A percentile compares a stretch with the other conserved stretches of the same genome.
Evolutionary conservation across 2,113 vertebrate species (phyloP).

Genomic region (Clupea harengus): DNA sequence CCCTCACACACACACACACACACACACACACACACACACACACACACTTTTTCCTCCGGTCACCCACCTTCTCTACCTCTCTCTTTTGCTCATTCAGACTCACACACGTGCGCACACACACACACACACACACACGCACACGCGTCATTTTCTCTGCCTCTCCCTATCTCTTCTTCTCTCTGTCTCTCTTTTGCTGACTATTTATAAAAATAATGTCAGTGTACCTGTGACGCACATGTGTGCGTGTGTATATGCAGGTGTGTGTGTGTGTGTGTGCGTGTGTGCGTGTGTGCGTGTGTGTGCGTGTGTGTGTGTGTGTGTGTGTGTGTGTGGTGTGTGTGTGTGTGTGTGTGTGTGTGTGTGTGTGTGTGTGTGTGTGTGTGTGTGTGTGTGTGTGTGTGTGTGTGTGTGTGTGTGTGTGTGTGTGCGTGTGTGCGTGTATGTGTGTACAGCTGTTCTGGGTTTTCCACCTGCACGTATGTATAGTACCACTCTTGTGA

Average conservation of each 20-base stretch:
- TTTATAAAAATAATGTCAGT: slow-evolving; percentile 10
- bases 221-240: neutral
- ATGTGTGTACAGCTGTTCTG: slow-evolving; percentile 52
- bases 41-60: too few species aligned
- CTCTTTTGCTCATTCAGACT: neutral
- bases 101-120: neutral
- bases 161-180: neutral
- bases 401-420: slow-evolving; percentile 24
- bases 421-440: slow-evolving; percentile 1
- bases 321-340: too few species aligned
- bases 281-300: neutral
- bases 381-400: slow-evolving; percentile 11
- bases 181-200: neutral
- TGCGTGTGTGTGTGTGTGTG: slow-evolving; percentile 1
- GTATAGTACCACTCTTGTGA: slow-evolving; percentile 46
- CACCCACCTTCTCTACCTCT: too few species aligned
- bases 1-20: neutral
- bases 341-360: neutral
- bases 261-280: neutral
- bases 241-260: neutral
- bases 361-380: neutral
- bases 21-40: neutral
- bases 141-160: neutral
- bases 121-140: neutral
- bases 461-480: slow-evolving; percentile 42